phyloP scores from a whole-genome alignment of 2,888 invertebrate species.

The Athalia cordata region DNA sequence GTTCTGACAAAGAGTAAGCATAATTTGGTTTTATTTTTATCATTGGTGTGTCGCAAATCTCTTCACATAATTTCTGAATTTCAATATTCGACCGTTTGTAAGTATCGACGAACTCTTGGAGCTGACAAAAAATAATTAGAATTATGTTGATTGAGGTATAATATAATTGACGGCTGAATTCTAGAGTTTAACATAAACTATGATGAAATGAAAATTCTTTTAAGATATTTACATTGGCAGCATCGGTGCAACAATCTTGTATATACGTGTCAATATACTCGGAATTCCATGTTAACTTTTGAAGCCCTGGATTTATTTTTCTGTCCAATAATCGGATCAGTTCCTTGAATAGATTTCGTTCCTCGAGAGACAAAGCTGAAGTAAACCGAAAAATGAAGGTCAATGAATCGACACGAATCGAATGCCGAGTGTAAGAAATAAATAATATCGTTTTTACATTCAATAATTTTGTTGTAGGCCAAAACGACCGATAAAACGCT shows the following conservation, averaged over 20 bases:
- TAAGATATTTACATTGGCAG: slow-evolving; percentile 76
- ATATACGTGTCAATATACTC: slow-evolving; percentile 84
- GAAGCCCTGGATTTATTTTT: slow-evolving; percentile 84
- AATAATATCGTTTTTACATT: slow-evolving; percentile 50
- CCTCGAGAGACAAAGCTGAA: slow-evolving; percentile 83
- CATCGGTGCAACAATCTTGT: slow-evolving; percentile 81
- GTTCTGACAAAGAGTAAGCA: slow-evolving; percentile 77
- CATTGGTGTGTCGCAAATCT: slow-evolving; percentile 81
- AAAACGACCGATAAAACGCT: slow-evolving; percentile 83
- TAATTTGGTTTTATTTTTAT: slow-evolving; percentile 80
- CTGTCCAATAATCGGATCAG: slow-evolving; percentile 78
- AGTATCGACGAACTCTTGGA: slow-evolving; percentile 86
- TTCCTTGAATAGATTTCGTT: slow-evolving; percentile 85
- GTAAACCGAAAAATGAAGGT: slow-evolving; percentile 38
- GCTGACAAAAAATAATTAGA: slow-evolving; percentile 71
- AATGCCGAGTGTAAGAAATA: neutral
- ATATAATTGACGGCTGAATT: neutral
- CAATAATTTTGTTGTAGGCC: slow-evolving; percentile 86
- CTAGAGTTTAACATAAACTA: neutral
- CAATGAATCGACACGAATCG: neutral
- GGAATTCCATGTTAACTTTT: slow-evolving; percentile 83
- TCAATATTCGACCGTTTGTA: slow-evolving; percentile 88
- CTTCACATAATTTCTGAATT: slow-evolving; percentile 83
- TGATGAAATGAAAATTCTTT: neutral
- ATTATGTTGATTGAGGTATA: neutral